Evolutionary conservation across 2,113 vertebrate species (phyloP), one percentile per base, ranked within the genome.

Genomic region (Delphinus delphis): DNA sequence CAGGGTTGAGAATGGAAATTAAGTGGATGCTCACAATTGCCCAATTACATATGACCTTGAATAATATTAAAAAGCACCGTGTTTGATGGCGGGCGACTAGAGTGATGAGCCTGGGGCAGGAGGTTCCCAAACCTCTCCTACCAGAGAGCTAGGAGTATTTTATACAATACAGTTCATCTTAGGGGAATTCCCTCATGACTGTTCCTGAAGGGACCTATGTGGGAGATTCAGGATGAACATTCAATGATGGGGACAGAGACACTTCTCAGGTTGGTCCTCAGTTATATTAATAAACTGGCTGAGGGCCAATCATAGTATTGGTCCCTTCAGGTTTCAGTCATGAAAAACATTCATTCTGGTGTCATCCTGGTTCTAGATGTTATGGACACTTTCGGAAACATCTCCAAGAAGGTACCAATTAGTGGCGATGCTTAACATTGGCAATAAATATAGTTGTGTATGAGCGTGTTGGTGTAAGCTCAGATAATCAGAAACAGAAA

Each of bases 381-480:
- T 92, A 91, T 44, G 81, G 94, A 79, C 95, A 98, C 95, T 98
- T 97, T 97, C 79, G 96, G 98, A 98, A 97, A 98, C 96, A 98
- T 89, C 96, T 94, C 53, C 95, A 98, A 96, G 97, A 97, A 98
- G 97, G 0, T 98, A 98, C 93, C 98, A 77, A 6, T 90, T 68
- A 97, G 96, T 94, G 96, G 89, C 97, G 98, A 98, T 98, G 96
- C 97, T 98, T 98, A 95, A 97, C 98, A 95, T 97, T 98, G 97
- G 97, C 98, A 98, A 97, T 98, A 98, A 98, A 97, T 98, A 96
- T 93, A 87, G 96, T 98, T 97, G 96, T 93, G 93, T 87, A 94
- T 95, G 96, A 98, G 96, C 97, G 98, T 97, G 96, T 98, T 98
- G 98, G 96, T 98, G 93, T 98, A 98, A 98, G 98, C 98, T 99